These are phyloP conservation scores for Rhamphomyia laevipes DNA, from an alignment of 2,888 invertebrate genomes.

Conservation along the genomic window DNA sequence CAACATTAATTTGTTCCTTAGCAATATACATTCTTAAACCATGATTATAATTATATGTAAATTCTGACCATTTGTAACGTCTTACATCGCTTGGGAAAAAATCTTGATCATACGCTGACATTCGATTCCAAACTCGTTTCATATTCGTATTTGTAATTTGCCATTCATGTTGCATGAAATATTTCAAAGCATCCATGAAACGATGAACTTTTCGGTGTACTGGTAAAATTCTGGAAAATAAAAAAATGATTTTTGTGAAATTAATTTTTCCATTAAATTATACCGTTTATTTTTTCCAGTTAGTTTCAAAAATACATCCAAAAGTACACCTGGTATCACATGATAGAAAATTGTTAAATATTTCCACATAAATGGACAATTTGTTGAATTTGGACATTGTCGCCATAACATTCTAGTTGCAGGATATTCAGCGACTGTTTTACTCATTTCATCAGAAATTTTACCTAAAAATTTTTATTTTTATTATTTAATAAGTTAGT, in stretches of 20 bases:
- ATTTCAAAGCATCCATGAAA: slow-evolving; percentile 14
- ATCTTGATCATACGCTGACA: slow-evolving; percentile 16
- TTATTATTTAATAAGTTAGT: background rate
- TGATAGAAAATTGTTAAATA: slow-evolving; percentile 19
- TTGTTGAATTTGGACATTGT: slow-evolving; percentile 13
- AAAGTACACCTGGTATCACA: slow-evolving; percentile 16
- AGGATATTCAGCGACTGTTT: slow-evolving; percentile 10
- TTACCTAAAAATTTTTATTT: slow-evolving; percentile 6
- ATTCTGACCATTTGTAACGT: slow-evolving; percentile 13
- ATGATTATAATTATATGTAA: slow-evolving; percentile 12
- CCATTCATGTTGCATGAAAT: slow-evolving; percentile 17
- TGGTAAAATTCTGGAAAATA: slow-evolving; percentile 16
- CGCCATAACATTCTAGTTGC: slow-evolving; percentile 14
- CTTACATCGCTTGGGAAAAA: slow-evolving; percentile 19
- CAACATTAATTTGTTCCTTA: slow-evolving; percentile 6
- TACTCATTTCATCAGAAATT: slow-evolving; percentile 6
- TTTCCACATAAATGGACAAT: slow-evolving; percentile 12
- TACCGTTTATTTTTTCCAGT: slow-evolving; percentile 10
- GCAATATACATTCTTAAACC: slow-evolving; percentile 16
- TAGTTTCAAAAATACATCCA: slow-evolving; percentile 13
- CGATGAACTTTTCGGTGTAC: slow-evolving; percentile 16
- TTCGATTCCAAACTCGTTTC: slow-evolving; percentile 15
- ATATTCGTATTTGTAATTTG: slow-evolving; percentile 18
- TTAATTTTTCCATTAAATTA: background rate
- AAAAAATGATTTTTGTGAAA: background rate